Percentiles rank a stretch among this genome's conserved stretches.
Evolutionary conservation across 2,113 vertebrate species (phyloP).

Genomic region (Caretta caretta): DNA sequence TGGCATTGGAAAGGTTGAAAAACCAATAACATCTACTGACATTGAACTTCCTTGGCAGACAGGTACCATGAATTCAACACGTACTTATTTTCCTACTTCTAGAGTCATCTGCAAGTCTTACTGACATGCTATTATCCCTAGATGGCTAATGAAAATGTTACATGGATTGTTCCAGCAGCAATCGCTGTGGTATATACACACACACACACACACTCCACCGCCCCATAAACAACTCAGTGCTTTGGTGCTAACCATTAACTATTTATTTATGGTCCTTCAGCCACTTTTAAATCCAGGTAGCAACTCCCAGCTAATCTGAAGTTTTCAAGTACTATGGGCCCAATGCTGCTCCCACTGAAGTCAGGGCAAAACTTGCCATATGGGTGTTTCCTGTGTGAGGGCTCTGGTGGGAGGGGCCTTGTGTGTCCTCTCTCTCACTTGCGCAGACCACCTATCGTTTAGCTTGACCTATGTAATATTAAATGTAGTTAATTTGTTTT

Average conservation of each 20-base stretch:
- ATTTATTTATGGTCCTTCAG: not conserved
- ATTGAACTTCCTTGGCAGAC: not conserved
- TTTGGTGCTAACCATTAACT: not conserved
- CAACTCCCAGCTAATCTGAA: not conserved
- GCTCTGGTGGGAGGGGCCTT: not conserved
- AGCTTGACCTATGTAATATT: not conserved
- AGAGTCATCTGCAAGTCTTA: not conserved
- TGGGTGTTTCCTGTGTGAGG: not conserved
- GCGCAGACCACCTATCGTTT: not conserved
- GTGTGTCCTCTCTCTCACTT: no score
- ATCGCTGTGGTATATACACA: accelerated
- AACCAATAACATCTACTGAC: not conserved
- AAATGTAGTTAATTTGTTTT: not conserved
- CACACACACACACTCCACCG: no score
- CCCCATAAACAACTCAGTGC: not conserved
- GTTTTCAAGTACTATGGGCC: not conserved
- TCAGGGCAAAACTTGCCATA: not conserved
- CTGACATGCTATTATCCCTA: not conserved
- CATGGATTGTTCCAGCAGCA: not conserved
- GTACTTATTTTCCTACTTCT: accelerated
- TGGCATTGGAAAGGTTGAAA: not conserved
- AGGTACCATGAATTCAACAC: accelerated
- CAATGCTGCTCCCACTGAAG: not conserved
- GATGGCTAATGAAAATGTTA: not conserved
- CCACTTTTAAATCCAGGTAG: not conserved